phyloP scores from a whole-genome alignment of 2,797 vertebrate species.

The Orestias chungarensis region DNA sequence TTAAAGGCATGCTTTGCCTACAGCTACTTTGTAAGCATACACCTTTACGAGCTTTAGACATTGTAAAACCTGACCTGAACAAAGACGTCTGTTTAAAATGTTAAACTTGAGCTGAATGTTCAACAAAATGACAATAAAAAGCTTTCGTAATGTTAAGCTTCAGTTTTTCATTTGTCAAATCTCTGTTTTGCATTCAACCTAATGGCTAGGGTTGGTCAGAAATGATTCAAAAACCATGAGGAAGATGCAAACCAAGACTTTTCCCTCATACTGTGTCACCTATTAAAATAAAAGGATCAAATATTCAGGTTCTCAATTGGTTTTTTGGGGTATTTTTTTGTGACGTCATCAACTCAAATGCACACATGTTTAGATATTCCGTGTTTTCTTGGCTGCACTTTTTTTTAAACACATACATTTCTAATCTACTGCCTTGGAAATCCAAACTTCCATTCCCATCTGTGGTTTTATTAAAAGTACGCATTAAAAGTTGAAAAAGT shows the following conservation, averaged over 20 bases:
- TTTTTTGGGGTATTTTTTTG: neutral
- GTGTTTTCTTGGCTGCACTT: neutral
- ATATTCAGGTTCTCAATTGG: neutral
- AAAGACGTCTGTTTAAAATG: neutral
- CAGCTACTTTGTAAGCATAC: neutral
- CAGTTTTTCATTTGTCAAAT: neutral
- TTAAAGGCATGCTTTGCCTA: neutral
- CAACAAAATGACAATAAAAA: neutral
- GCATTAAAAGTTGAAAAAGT: neutral
- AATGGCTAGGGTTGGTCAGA: neutral
- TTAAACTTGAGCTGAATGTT: neutral
- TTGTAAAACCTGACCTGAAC: neutral
- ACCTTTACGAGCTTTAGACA: neutral
- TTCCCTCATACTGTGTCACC: neutral
- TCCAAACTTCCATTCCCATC: neutral
- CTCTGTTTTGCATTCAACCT: neutral
- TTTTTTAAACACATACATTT: neutral
- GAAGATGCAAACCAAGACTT: neutral
- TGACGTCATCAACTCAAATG: neutral
- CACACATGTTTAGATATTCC: neutral
- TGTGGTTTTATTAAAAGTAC: neutral
- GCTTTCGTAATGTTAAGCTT: too few relatives aligned
- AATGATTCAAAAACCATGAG: neutral
- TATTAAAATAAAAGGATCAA: neutral
- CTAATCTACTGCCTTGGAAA: neutral